A percentile compares a stretch with the other conserved stretches of the same genome.
These are phyloP conservation scores for Xiphorhynchus elegans DNA, from an alignment of 2,113 vertebrate species.

Conservation along the genomic window DNA sequence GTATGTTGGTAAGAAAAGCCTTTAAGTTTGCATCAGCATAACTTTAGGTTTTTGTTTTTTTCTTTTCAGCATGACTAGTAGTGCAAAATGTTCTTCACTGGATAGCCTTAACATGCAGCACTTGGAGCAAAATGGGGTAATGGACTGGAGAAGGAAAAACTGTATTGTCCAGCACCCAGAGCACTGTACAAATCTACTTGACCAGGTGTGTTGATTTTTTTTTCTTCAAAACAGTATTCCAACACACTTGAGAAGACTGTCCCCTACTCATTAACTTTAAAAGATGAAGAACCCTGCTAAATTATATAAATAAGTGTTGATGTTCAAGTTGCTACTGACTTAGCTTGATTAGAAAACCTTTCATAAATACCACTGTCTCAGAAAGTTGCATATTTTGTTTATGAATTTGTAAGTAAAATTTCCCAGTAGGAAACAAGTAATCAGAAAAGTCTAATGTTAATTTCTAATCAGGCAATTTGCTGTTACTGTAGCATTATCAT, in stretches of 20 bases:
- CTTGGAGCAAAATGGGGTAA: slow-evolving; percentile 80
- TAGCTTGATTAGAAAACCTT: not conserved
- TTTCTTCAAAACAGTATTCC: not conserved
- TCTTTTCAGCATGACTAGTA: slow-evolving; percentile 54
- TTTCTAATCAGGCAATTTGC: not conserved
- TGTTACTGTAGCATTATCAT: not conserved
- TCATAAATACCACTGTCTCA: not conserved
- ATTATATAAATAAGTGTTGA: not conserved
- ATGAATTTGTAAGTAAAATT: not conserved
- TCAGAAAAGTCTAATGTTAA: not conserved
- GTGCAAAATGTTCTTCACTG: slow-evolving; percentile 76
- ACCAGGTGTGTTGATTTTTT: slow-evolving; percentile 74
- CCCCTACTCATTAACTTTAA: not conserved
- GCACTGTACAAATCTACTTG: slow-evolving; percentile 68
- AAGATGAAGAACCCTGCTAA: not conserved
- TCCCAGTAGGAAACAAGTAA: not conserved
- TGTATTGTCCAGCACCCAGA: slow-evolving; percentile 72
- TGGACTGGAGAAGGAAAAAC: slow-evolving; percentile 84
- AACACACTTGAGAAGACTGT: not conserved
- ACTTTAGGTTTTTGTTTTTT: not conserved
- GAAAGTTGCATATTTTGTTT: not conserved
- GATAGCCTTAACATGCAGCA: slow-evolving; percentile 75
- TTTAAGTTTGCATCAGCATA: not conserved
- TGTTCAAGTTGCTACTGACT: not conserved
- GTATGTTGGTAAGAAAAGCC: not conserved